Evolutionary conservation across 1,140 invertebrate species (phyloP).

Genomic region (Melitaea cinxia): DNA sequence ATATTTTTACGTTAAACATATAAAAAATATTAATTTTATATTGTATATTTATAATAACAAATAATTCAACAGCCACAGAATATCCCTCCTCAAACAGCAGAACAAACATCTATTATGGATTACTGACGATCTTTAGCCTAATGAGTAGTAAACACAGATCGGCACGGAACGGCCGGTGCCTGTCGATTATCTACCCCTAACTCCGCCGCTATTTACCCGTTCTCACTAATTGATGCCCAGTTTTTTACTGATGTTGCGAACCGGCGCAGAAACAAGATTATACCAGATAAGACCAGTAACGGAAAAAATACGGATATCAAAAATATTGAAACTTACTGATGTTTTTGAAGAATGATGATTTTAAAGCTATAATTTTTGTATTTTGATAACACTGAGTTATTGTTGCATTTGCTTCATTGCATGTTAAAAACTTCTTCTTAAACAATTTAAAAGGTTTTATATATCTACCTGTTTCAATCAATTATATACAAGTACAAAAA

Average conservation of each 20-base stretch:
- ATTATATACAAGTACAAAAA: no score
- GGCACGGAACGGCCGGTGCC: slow-evolving; percentile 54
- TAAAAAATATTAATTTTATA: no score
- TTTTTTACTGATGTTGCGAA: slow-evolving; percentile 44
- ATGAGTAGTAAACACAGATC: slow-evolving; percentile 71
- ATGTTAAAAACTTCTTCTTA: no score
- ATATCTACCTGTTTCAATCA: no score
- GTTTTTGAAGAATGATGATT: neutral
- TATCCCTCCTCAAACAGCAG: neutral
- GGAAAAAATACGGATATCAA: neutral
- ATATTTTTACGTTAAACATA: no score
- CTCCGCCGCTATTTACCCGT: slow-evolving; percentile 57
- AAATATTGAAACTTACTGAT: neutral
- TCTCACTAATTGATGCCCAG: slow-evolving; percentile 69
- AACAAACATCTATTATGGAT: slow-evolving; percentile 26
- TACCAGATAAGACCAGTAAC: neutral
- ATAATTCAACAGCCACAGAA: neutral
- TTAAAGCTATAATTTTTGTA: neutral
- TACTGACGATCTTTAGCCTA: slow-evolving; percentile 54
- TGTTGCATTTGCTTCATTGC: no score
- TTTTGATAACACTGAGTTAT: no score
- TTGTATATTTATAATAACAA: neutral
- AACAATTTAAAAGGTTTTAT: no score
- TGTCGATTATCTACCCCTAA: slow-evolving; percentile 68
- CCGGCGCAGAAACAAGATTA: slow-evolving; percentile 1